Evolutionary conservation across 1,140 invertebrate genomes (phyloP).

Genomic region (Gerris buenoi): DNA sequence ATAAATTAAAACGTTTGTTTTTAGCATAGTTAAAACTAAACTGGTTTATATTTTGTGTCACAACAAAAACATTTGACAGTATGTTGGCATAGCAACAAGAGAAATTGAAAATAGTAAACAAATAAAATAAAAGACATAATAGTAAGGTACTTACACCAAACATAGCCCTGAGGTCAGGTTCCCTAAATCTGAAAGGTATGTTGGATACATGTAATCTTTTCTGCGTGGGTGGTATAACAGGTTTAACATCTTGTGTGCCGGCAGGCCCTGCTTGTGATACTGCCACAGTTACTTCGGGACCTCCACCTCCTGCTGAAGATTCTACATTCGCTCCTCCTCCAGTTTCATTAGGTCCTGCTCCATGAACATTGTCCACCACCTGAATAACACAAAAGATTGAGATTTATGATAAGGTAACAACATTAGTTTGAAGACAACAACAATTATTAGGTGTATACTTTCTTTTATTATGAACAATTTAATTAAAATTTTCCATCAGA

Average conservation of each 20-base stretch:
- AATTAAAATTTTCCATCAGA: too few relatives aligned
- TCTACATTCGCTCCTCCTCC: not conserved
- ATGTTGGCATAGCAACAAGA: too few relatives aligned
- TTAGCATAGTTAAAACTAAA: too few relatives aligned
- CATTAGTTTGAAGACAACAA: too few relatives aligned
- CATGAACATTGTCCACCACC: not conserved
- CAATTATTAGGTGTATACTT: too few relatives aligned
- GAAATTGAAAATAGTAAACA: too few relatives aligned
- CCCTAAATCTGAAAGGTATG: constrained; percentile 96
- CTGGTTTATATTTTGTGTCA: too few relatives aligned
- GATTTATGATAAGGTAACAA: too few relatives aligned
- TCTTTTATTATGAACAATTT: too few relatives aligned
- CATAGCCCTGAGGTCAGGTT: constrained; percentile 91
- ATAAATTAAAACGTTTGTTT: too few relatives aligned
- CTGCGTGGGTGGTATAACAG: constrained; percentile 17
- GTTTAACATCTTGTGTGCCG: not conserved
- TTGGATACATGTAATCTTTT: constrained; percentile 91
- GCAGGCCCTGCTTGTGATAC: not conserved
- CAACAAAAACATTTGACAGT: too few relatives aligned
- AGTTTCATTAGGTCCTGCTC: not conserved
- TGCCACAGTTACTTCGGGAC: not conserved
- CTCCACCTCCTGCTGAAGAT: not conserved
- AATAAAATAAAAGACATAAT: too few relatives aligned
- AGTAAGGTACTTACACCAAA: constrained; percentile 74
- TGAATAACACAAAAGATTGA: not conserved